These are phyloP conservation scores for Schizaphis graminum DNA, from an alignment of 2,888 invertebrate genomes.

Conservation along the genomic window DNA sequence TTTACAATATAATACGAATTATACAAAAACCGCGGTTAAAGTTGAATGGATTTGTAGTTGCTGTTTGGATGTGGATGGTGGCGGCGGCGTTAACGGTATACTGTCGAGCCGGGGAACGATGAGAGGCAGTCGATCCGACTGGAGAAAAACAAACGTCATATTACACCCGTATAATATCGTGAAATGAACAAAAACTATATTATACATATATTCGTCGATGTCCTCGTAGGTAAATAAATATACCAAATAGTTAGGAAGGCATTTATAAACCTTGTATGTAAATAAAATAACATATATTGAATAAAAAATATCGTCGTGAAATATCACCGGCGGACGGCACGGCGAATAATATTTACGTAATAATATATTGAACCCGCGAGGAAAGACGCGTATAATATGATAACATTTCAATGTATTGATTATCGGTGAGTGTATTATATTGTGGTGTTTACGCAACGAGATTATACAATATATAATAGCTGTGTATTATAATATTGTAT, in stretches of 20 bases:
- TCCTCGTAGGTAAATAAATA: not conserved
- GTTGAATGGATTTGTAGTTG: not conserved
- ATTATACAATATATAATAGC: not conserved
- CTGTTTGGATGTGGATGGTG: not conserved
- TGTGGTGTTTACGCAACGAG: not conserved
- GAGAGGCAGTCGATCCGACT: not conserved
- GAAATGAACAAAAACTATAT: not conserved
- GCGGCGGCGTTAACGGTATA: not conserved
- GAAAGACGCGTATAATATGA: not conserved
- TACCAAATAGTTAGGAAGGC: not conserved
- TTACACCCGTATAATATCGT: not conserved
- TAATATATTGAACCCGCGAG: not conserved
- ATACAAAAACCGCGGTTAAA: not conserved
- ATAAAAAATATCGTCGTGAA: not conserved
- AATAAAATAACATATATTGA: not conserved
- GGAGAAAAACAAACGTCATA: not conserved
- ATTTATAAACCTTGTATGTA: not conserved
- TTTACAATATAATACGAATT: not conserved
- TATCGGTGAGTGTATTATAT: not conserved
- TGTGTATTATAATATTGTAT: not conserved
- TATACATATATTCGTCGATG: not conserved
- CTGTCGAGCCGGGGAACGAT: rapidly evolving
- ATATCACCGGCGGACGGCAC: not conserved
- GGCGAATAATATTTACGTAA: not conserved
- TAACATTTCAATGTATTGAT: not conserved